Evolutionary conservation across 2,113 vertebrate genomes (phyloP), one percentile per base, ranked within the genome.

Genomic region (Apeltes quadracus): DNA sequence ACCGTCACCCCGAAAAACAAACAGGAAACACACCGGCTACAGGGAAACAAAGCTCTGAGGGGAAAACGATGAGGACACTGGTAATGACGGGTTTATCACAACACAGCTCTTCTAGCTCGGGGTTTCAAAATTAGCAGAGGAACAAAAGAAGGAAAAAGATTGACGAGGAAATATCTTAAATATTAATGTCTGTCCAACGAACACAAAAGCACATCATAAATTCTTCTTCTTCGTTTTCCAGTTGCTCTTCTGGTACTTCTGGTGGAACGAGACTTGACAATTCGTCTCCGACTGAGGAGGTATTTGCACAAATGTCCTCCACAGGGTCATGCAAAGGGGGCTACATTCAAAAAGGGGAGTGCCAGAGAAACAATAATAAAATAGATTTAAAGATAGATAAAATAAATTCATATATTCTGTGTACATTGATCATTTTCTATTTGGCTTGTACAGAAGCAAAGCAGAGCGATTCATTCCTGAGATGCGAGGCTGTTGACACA

Each of bases 361-460:
- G 84, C 85, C 76, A 84, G 64, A 86, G 70, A 75, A 87, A 83
- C 75, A 82, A 84, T 91, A 92, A 81, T 90, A 92, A 93, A 93
- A 91, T 88, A 93, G 82, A 89, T 87, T 87, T 86, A 91, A n/a
- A 86, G 38, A 82, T 80, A 84, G 82, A 87, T 77, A 88, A 92
- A 92, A 92, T 90, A 91, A 84, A 79, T 83, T 68, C 55, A 84
- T 89, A 84, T 82, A 79, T 83, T 88, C 61, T 66, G 74, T 83
- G 68, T 71, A 75, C 57, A 85, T 55, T 83, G 76, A 81, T 73
- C 18, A 32, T 76, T 77, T 69, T 77, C 68, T 68, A 78, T 83
- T 78, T 86, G 78, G 83, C 73, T 85, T 77, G 72, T 78, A 84
- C 73, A 80, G 83, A 57, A 64, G 82, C 69, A 67, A 80, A 81